These are phyloP conservation scores for Erpornis zantholeuca DNA, from an alignment of 2,113 vertebrate genomes.

Conservation along the genomic window DNA sequence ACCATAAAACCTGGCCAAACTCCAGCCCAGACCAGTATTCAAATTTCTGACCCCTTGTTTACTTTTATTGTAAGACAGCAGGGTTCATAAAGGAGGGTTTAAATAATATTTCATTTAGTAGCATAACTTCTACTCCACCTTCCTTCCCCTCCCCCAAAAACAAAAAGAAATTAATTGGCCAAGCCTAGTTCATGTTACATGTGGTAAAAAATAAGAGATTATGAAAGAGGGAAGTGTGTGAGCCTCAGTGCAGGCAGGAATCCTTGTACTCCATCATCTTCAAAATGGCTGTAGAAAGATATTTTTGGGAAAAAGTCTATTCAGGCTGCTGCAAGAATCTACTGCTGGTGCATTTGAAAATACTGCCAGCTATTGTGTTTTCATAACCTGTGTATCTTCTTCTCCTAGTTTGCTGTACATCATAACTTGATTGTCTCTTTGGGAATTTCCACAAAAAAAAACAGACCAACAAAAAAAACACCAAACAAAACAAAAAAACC, in stretches of 20 bases:
- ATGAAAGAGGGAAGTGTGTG: accelerated
- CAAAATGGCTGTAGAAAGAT: not conserved
- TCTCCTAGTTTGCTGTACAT: not conserved
- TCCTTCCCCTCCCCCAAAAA: too few relatives aligned
- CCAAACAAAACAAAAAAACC: too few relatives aligned
- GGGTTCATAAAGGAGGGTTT: not conserved
- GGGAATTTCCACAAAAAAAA: not conserved
- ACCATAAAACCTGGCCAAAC: not conserved
- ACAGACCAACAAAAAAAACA: too few relatives aligned
- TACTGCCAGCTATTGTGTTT: not conserved
- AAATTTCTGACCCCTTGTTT: not conserved
- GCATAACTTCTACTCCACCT: too few relatives aligned
- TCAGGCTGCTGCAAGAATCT: not conserved
- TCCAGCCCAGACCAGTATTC: not conserved
- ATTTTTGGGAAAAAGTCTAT: not conserved
- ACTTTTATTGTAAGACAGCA: not conserved
- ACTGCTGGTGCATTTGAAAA: not conserved
- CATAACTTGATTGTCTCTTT: not conserved
- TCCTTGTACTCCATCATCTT: not conserved
- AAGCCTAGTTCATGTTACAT: not conserved
- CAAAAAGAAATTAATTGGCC: not conserved
- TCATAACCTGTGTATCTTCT: not conserved
- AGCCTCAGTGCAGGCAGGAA: not conserved
- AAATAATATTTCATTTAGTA: not conserved
- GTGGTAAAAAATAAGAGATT: not conserved